Evolutionary conservation across 2,797 vertebrate genomes (phyloP), one percentile per base, ranked within the genome.

Genomic region (Leptoclinus maculatus): DNA sequence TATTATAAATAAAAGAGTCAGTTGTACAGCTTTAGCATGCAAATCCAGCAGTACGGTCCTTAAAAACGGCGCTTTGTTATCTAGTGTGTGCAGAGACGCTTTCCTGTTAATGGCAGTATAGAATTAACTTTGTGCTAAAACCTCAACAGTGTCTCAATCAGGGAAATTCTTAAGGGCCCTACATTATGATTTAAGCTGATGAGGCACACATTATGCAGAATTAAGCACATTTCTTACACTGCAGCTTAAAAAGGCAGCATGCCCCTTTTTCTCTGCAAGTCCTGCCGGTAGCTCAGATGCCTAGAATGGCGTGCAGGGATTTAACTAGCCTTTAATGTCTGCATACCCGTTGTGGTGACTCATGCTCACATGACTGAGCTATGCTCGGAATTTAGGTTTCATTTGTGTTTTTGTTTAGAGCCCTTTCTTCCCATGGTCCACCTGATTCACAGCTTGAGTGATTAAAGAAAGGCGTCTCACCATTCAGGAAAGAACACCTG

Each of bases 321-420:
- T 93, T 81, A 83, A 73, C 54, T 70, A 49, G 81, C 56, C 79
- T 88, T 87, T 65, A 80, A 83, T 65, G 76, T 66, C 56, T 62
- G 78, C n/a, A 51, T 74, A 67, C 80, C 77, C 74, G 62, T 79
- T 87, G 85, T 74, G 80, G 78, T 89, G 83, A 91, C 60, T 92
- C 89, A 83, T 12, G 74, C 80, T 88, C 83, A 80, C 76, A 79
- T 87, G 80, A 83, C 82, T 38, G 59, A 89, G 87, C 85, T 92
- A 92, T 91, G 92, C 80, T 16, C 38, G 92, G 91, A 89, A 93
- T 93, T 83, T 41, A 34, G 78, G 76, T 73, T 89, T 89, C 76
- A 65, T 83, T 83, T 77, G 68, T 81, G 62, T 79, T 83, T 84
- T 85, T 89, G 76, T 88, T 87, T 83, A 11, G 83, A 72, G 58